These are phyloP conservation scores for Seira ritae DNA, from an alignment of 2,888 invertebrate genomes.

Conservation along the genomic window DNA sequence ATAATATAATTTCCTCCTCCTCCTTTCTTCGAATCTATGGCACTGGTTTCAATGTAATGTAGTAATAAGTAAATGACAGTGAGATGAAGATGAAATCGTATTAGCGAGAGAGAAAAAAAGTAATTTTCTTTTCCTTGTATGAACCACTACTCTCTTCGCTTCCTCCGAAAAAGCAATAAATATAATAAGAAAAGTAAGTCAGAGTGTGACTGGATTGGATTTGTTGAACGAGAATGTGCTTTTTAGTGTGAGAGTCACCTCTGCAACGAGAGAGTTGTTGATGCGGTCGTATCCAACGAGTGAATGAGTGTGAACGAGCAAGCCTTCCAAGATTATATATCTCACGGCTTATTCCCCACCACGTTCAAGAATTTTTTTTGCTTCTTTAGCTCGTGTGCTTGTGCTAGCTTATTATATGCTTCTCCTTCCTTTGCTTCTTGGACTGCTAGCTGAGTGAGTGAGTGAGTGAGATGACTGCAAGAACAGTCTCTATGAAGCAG, in stretches of 20 bases:
- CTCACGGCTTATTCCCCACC: neutral
- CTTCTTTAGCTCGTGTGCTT: too few relatives aligned
- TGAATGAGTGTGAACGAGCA: conserved; percentile 57
- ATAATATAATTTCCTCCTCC: neutral
- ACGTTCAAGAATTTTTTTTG: neutral
- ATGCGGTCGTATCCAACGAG: conserved; percentile 54
- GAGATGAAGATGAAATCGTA: neutral
- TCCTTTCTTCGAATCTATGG: too few relatives aligned
- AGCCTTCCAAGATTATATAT: conserved; percentile 46
- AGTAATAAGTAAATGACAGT: neutral
- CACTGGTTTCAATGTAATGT: too few relatives aligned
- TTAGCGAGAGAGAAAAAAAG: neutral
- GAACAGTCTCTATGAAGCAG: neutral
- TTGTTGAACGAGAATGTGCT: neutral
- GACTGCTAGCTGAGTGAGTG: too few relatives aligned
- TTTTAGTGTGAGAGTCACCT: neutral
- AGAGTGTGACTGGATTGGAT: too few relatives aligned
- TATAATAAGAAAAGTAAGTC: too few relatives aligned
- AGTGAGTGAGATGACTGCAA: neutral
- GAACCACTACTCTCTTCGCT: too few relatives aligned
- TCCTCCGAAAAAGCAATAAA: too few relatives aligned
- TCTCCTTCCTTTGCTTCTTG: neutral
- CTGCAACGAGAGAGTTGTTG: conserved; percentile 34
- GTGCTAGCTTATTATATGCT: too few relatives aligned
- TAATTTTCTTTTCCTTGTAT: too few relatives aligned